Evolutionary conservation across 2,888 invertebrate genomes (phyloP), one percentile per base, ranked within the genome.

Genomic region (Drosophila algonquin): DNA sequence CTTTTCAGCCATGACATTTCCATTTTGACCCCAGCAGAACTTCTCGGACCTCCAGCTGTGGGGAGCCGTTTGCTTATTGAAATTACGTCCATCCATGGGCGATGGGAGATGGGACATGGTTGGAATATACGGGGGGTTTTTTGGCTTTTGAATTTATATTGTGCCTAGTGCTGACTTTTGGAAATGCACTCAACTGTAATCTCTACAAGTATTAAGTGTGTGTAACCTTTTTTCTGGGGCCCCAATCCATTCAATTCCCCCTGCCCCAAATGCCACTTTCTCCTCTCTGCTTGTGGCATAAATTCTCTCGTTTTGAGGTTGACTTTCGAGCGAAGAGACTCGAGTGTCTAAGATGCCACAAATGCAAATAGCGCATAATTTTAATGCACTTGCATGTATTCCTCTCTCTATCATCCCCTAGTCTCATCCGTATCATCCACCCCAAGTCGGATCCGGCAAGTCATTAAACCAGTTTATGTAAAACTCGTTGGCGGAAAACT

Each of bases 131-230:
- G 3, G 21, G 40, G 40, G 40, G 40, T 2, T 5, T 7, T 65
- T 75, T 69, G 80, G 74, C 79, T 65, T 83, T 86, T 78, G 79
- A 77, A 86, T 88, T 76, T 83, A 80, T 81, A 88, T 84, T 84
- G 88, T 83, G 84, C 73, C 70, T 73, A 80, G 67, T 83, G 83
- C 79, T 81, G 81, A 84, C 85, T 87, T 87, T 81, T 87, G 72
- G 62, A 83, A 84, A 88, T 88, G 77, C 81, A 87, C 85, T 89
- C 87, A 89, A 79, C 87, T 84, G 77, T 84, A 87, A 79, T 81
- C 71, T 79, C 51, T 68, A 70, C 51, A 70, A 68, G 60, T 79
- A 84, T 84, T 81, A 79, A 78, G 80, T 82, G 70, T 85, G 68
- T 67, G 77, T 69, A 74, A 63, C 58, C 63, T 65, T 73, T 63